Evolutionary conservation across 2,888 invertebrate species (phyloP), one percentile per base, ranked within the genome.

Genomic region (Ernsta delagoae): DNA sequence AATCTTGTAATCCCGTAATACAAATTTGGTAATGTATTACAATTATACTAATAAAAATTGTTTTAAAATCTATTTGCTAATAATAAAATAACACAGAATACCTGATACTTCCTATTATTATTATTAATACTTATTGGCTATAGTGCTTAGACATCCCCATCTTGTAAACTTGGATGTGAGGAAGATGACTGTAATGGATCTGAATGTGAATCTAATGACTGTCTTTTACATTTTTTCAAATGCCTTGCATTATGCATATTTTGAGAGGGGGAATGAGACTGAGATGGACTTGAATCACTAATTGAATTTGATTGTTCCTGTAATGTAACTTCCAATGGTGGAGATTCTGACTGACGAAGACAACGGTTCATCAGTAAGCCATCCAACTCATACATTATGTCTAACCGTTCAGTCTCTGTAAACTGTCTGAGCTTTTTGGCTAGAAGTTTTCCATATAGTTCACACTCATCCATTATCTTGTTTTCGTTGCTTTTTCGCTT

Each of bases 351-450:
- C 7, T 48, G 48, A 5, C 11, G 16, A 4, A 68, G 24, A 39
- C 67, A 68, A 8, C 67, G 56, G 45, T 57, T 68, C 7, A 68
- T 61, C 56, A 68, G 45, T 45, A 68, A 62, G 4, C 66, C 66
- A 54, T 66, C 66, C 8, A 66, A 53, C 7, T 66, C 66, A 60
- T 66, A 66, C 66, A 67, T 67, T 16, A 67, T 67, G 43, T 67
- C 66, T 36, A 59, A 59, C 12, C 66, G 45, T 60, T 67, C 66
- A 9, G 59, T 54, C 54, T 67, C 66, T 8, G 66, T 45, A 50
- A 67, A 67, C 8, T 67, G 66, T 1, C 66, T 41, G 9, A 67
- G 66, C 24, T 67, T 67, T 36, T 67, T 67, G 16, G 66, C 66
- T 16, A 67, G 43, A 34, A 67, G 66, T 36, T 36, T 60, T 5